Conservation (phyloP, 2,797 vertebrate genomes). For the Merluccius polli region DNA sequence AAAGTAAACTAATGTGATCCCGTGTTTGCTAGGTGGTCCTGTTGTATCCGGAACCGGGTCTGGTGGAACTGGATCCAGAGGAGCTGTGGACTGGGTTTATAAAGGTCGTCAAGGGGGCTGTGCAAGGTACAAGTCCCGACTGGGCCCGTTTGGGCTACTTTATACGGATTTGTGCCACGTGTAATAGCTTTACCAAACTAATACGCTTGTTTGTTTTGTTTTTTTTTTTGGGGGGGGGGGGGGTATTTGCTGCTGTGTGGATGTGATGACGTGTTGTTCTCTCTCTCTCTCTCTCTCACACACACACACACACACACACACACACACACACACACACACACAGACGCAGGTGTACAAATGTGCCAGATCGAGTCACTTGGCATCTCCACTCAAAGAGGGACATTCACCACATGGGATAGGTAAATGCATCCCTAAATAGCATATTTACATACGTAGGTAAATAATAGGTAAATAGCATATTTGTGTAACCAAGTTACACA, state of each 20-base stretch:
- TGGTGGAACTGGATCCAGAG: slow-evolving; percentile 91
- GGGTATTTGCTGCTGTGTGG: background rate
- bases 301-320: background rate
- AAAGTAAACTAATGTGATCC: background rate
- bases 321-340: slow-evolving; percentile 2
- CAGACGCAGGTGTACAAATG: slow-evolving; percentile 86
- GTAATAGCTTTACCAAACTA: background rate
- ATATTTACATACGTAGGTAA: too few relatives aligned
- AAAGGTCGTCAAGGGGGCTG: slow-evolving; percentile 82
- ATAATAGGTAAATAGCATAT: too few relatives aligned
- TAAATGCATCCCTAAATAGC: slow-evolving; percentile 54
- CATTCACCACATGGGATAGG: slow-evolving; percentile 95
- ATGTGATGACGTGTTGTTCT: background rate
- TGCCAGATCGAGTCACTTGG: slow-evolving; percentile 84
- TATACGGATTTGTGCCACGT: background rate
- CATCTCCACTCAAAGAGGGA: slow-evolving; percentile 88
- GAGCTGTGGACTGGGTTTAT: slow-evolving; percentile 83
- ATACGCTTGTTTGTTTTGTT: background rate
- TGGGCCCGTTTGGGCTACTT: too few relatives aligned
- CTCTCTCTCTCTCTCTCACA: background rate
- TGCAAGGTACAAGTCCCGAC: slow-evolving; percentile 84
- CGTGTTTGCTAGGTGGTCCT: slow-evolving; percentile 70
- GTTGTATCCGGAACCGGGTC: slow-evolving; percentile 79
- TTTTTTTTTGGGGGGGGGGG: too few relatives aligned
- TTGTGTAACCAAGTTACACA: too few relatives aligned